Base-by-base conservation (phyloP, 2,797 vertebrate genomes). In the Sphaeramia orbicularis region DNA sequence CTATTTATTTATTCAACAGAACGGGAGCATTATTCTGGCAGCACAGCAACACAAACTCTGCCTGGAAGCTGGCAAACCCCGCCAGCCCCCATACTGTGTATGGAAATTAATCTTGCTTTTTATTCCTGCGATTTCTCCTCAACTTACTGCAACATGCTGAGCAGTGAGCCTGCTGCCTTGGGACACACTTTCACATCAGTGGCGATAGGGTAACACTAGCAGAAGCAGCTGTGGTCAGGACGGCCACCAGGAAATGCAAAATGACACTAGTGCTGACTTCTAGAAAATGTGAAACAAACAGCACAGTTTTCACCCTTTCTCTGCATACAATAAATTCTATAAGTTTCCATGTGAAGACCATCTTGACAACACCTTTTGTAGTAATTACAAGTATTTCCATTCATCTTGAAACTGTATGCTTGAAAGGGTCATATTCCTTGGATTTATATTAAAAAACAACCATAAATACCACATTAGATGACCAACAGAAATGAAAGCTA, bases 1-100 rank as follows among this genome's bases (percentile, higher is more conserved):
- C 77, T 84, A 83, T 91, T 87, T 90, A 91, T 92, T 89, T 89
- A 91, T 92, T 90, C 83, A 84, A 56, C 74, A 81, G 68, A 83
- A 80, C 16, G 63, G 76, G 63, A 70, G 66, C 75, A 88, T 90
- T 83, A 87, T 88, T 89, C 72, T 85, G 74, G 77, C 78, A 83
- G 76, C 56, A 58, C 48, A 67, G 68, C 43, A 76, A 65, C 68
- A 50, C 64, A 54, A 55, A 19, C 53, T 14, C 27, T 30, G 27
- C 27, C 27, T 30, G 27, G 27, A 30, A 30, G 19, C 69, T 57
- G 74, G 64, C 48, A 51, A 51, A 16, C 49, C 72, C 61, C 12
- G 14, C 63, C 57, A 65, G 54, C 68, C 66, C 65, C 68, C 88
- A 63, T 78, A 76, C 85, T 84, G 90, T 16, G 62, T 86, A 87